Conservation (phyloP, 2,888 invertebrate genomes). For the Drosophila meridiana region DNA sequence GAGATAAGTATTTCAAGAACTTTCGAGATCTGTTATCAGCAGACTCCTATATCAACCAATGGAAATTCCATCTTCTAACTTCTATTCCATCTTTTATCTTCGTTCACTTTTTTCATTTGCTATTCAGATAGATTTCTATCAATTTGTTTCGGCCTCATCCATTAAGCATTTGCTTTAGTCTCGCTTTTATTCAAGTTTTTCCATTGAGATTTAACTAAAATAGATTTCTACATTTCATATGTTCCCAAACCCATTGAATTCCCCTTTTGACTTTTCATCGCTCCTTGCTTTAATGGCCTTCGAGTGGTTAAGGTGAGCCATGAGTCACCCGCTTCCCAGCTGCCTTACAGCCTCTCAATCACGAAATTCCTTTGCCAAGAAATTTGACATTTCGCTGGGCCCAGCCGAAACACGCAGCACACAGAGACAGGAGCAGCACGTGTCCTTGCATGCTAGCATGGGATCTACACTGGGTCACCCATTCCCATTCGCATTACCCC, state of each 20-base stretch:
- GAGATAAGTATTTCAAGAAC: too few species aligned
- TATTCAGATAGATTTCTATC: too few species aligned
- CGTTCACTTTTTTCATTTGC: too few species aligned
- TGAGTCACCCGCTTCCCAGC: conserved; percentile 11
- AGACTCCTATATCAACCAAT: not conserved
- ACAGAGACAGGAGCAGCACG: conserved; percentile 53
- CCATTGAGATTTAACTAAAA: too few species aligned
- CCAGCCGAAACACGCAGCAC: not conserved
- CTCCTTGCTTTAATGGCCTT: too few species aligned
- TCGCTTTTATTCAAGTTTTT: too few species aligned
- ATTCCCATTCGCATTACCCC: not conserved
- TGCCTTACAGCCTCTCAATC: not conserved
- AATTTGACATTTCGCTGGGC: not conserved
- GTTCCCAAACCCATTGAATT: not conserved
- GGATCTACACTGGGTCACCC: conserved; percentile 56
- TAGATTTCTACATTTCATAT: not conserved
- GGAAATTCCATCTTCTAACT: not conserved
- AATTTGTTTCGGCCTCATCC: too few species aligned
- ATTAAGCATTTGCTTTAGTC: too few species aligned
- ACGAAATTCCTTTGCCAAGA: conserved; percentile 17
- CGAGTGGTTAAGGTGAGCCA: not conserved
- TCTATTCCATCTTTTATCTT: not conserved
- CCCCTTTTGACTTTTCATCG: not conserved
- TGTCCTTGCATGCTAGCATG: conserved; percentile 68
- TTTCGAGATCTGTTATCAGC: not conserved